A percentile compares a stretch with the other conserved stretches of the same genome.
Conservation (phyloP, 2,113 vertebrate species). For the Elaphurus davidianus region DNA sequence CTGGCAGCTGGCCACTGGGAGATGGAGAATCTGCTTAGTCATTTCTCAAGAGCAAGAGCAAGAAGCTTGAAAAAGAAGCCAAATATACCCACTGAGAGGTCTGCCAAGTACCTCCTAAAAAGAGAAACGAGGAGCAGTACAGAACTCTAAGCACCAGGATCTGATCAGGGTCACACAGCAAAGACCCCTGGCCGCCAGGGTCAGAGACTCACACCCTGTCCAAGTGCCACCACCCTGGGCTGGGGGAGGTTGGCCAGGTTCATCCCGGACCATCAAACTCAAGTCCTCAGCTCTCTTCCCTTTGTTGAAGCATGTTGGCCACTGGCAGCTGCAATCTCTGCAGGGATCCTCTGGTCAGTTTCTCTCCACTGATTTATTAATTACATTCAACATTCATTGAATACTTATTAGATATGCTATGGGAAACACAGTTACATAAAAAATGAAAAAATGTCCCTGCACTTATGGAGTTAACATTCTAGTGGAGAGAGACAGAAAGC, state of each 20-base stretch:
- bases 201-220: not conserved
- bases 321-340: not conserved
- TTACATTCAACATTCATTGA: not conserved
- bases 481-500: not conserved
- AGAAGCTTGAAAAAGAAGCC: constrained; percentile 39
- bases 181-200: not conserved
- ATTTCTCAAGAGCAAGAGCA: constrained; percentile 49
- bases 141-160: not conserved
- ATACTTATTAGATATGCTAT: not conserved
- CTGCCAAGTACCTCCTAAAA: constrained; percentile 36
- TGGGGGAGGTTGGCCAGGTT: not conserved
- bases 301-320: not conserved
- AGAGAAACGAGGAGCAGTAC: not conserved
- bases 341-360: not conserved
- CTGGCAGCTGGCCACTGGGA: constrained; percentile 14
- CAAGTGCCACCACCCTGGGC: not conserved
- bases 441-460: not conserved
- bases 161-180: not conserved
- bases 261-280: not conserved
- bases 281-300: not conserved
- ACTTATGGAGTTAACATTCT: not conserved
- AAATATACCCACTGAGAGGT: constrained; percentile 2
- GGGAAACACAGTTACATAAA: not conserved
- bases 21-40: constrained; percentile 48
- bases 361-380: not conserved